Evolutionary conservation across 2,888 invertebrate genomes (phyloP).

Genomic region (Harpagoxenus sublaevis): DNA sequence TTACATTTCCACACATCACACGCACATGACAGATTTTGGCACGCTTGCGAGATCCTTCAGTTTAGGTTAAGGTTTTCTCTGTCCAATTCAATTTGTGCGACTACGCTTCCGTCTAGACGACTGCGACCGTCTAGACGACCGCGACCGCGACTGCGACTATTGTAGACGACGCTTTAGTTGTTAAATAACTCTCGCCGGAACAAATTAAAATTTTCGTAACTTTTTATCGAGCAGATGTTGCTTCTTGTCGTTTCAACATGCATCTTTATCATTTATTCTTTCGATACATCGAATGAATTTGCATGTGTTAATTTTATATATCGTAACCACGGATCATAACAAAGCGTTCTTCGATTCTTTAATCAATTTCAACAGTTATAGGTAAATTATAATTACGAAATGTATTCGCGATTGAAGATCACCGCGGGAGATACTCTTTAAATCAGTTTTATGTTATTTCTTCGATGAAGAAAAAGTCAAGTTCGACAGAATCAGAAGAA

Average conservation of each 20-base stretch:
- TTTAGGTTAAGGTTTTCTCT: too few relatives aligned
- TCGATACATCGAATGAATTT: neutral
- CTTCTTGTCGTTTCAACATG: neutral
- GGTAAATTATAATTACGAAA: neutral
- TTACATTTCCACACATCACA: too few relatives aligned
- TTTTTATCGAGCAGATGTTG: neutral
- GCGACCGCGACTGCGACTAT: too few relatives aligned
- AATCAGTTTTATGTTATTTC: neutral
- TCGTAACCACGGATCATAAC: too few relatives aligned
- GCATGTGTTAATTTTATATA: neutral
- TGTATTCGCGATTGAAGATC: neutral
- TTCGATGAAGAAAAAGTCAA: neutral
- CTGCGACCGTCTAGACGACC: too few relatives aligned
- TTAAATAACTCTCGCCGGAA: neutral
- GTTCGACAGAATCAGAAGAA: neutral
- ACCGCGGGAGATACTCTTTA: neutral
- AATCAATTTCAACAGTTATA: neutral
- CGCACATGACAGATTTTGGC: too few relatives aligned
- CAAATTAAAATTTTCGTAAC: neutral
- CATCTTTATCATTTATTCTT: neutral
- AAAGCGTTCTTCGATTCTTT: neutral
- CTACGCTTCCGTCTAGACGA: too few relatives aligned
- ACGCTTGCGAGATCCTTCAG: too few relatives aligned
- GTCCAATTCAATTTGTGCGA: too few relatives aligned
- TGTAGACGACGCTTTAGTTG: too few relatives aligned